These are phyloP conservation scores for Telenomus remus DNA, from an alignment of 1,140 invertebrate species.

Conservation along the genomic window DNA sequence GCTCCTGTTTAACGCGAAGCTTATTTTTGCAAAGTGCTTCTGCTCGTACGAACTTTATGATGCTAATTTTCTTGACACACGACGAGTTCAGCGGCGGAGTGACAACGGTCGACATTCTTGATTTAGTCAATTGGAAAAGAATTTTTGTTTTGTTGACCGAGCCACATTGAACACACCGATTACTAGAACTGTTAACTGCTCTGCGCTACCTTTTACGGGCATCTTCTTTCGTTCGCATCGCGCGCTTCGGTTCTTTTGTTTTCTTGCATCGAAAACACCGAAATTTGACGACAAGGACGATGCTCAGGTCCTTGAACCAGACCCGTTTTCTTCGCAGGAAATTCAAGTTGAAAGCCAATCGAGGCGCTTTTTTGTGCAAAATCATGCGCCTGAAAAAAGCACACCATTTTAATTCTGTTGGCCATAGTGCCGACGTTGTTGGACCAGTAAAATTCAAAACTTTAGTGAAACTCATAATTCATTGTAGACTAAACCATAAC, in stretches of 20 bases:
- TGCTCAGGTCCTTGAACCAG: conserved; percentile 57
- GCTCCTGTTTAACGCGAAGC: conserved; percentile 4
- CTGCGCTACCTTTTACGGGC: conserved; percentile 66
- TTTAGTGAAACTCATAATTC: too few species aligned
- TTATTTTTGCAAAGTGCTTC: background rate
- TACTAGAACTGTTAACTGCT: conserved; percentile 68
- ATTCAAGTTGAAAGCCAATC: conserved; percentile 51
- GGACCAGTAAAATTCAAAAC: conserved; percentile 19
- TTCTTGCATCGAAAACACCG: conserved; percentile 40
- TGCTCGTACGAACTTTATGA: too few species aligned
- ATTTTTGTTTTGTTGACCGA: conserved; percentile 40
- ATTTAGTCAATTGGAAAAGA: conserved; percentile 37
- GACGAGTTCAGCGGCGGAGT: too few species aligned
- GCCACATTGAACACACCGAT: conserved; percentile 61
- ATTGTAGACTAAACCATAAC: too few species aligned
- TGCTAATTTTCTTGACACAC: conserved; percentile 8
- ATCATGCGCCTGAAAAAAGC: conserved; percentile 43
- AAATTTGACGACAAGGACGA: conserved; percentile 58
- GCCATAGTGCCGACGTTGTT: conserved; percentile 44
- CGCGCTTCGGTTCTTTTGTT: conserved; percentile 32
- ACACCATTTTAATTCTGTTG: conserved; percentile 30
- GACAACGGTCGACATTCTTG: conserved; percentile 4
- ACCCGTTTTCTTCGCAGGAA: conserved; percentile 52
- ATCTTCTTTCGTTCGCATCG: conserved; percentile 59
- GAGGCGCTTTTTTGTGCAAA: conserved; percentile 47